Conservation (phyloP, 2,888 invertebrate species). For the Adela reaumurella region DNA sequence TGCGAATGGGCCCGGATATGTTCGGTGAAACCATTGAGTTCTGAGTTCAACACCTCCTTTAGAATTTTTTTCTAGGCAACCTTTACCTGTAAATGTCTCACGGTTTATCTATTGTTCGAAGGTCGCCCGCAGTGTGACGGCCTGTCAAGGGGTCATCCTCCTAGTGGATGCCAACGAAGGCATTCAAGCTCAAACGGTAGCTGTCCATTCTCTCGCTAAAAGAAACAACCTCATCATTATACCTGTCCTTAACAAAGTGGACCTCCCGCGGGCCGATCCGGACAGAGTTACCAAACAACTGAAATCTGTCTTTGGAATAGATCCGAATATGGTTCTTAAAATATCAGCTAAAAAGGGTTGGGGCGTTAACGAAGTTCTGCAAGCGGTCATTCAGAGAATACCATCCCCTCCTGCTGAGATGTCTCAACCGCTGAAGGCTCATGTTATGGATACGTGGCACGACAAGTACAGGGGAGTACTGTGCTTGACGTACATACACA, state of each 20-base stretch:
- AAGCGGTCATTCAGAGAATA: conserved; percentile 73
- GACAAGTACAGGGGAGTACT: conserved; percentile 83
- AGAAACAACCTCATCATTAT: conserved; percentile 76
- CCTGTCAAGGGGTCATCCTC: conserved; percentile 92
- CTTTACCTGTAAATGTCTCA: not conserved
- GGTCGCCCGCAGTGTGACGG: conserved; percentile 82
- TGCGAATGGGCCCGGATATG: no score
- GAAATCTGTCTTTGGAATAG: conserved; percentile 76
- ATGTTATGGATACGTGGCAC: conserved; percentile 93
- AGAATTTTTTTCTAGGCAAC: not conserved
- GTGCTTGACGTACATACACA: conserved; percentile 71
- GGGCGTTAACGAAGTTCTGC: conserved; percentile 73
- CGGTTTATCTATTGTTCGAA: conserved; percentile 18
- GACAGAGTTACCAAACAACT: conserved; percentile 78
- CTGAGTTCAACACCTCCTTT: no score
- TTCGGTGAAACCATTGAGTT: no score
- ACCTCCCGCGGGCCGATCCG: conserved; percentile 87
- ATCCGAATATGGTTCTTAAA: conserved; percentile 66
- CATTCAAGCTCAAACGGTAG: conserved; percentile 96
- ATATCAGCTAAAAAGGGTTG: conserved; percentile 92
- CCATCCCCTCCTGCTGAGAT: conserved; percentile 67
- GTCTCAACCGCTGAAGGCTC: conserved; percentile 65
- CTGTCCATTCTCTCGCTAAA: conserved; percentile 91
- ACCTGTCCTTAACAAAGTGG: conserved; percentile 96
- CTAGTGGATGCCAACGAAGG: conserved; percentile 96